Percentiles rank a stretch among this genome's conserved stretches.
Conservation (phyloP, 2,888 invertebrate genomes). For the Lepidocyrtinus sp. region DNA sequence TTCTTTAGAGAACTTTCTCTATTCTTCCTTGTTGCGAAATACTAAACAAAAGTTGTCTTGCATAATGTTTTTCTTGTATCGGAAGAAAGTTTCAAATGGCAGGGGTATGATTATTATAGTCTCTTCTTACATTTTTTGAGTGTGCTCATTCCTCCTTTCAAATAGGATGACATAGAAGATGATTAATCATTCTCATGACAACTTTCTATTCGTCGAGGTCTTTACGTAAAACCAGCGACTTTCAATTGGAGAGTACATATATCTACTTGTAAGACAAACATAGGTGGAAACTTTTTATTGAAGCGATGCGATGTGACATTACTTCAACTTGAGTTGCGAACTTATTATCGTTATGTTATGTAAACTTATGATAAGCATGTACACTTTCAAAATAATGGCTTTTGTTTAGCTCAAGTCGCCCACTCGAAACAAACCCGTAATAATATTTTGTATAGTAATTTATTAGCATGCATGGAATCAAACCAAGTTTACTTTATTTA, state of each 20-base stretch:
- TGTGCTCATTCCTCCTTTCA: not conserved
- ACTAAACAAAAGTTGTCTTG: not conserved
- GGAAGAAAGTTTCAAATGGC: conserved; percentile 29
- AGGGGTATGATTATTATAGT: conserved; percentile 46
- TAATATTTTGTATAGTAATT: not conserved
- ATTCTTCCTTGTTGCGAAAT: not conserved
- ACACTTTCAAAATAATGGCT: not conserved
- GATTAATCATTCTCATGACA: conserved; percentile 4
- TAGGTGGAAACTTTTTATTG: not conserved
- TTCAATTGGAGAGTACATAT: not conserved
- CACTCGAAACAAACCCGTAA: not conserved
- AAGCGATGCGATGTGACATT: not conserved
- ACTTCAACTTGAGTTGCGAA: not conserved
- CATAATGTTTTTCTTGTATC: conserved; percentile 1
- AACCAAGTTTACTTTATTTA: conserved; percentile 2
- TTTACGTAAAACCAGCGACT: not conserved
- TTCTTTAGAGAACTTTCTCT: not conserved
- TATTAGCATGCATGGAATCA: not conserved
- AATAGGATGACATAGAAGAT: conserved; percentile 11
- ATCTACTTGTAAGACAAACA: not conserved
- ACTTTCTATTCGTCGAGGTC: not conserved
- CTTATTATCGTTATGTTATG: not conserved
- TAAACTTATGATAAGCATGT: not conserved
- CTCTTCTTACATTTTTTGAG: conserved; percentile 4
- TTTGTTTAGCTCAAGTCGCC: not conserved